Base-by-base conservation (phyloP, 1,140 invertebrate genomes). In the Atta cephalotes region DNA sequence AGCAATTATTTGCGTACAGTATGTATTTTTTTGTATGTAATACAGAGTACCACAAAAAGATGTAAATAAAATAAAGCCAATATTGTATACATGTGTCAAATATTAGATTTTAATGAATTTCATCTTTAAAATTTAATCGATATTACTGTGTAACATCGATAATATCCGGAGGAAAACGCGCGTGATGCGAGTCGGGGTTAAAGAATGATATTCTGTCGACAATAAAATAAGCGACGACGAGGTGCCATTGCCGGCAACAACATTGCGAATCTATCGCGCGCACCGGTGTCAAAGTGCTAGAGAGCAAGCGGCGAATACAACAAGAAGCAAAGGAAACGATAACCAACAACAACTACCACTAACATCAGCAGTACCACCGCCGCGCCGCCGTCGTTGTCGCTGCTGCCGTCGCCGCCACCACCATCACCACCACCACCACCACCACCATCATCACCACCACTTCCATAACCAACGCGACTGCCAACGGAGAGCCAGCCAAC, bases 251-350 rank as follows among this genome's bases (percentile, higher is more conserved):
- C 51, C 51, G 56, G 51, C 51, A 68, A 85, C 87, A 74, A 89
- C 62, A 63, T 81, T 70, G 74, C 49, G 87, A 68, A 77, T 88
- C 53, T 70, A 65, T 79, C 65, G 53, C 28, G 65, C 63, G 53
- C 63, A 3, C 18, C 31, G 25, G n/a, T 70, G 51, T 60, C 66
- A 56, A 63, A 63, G 60, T 63, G 74, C 74, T 68, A 74, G 87
- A 76, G 66, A 71, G 66, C 66, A 58, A 79, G 51, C 65, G 16
- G 51, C 71, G 68, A 88, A 76, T 60, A 71, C 87, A 82, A 88
- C 70, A 87, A 87, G 70, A 88, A 88, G 85, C 18, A 81, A 71
- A 71, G 25, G 68, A 87, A 62, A 14, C 70, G 71, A 81, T 81
- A 71, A 81, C 79, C 79, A 56, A 87, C 66, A 71, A 86, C 62